Base-by-base conservation (phyloP, 2,797 vertebrate genomes). In the Rhinatrema bivittatum region DNA sequence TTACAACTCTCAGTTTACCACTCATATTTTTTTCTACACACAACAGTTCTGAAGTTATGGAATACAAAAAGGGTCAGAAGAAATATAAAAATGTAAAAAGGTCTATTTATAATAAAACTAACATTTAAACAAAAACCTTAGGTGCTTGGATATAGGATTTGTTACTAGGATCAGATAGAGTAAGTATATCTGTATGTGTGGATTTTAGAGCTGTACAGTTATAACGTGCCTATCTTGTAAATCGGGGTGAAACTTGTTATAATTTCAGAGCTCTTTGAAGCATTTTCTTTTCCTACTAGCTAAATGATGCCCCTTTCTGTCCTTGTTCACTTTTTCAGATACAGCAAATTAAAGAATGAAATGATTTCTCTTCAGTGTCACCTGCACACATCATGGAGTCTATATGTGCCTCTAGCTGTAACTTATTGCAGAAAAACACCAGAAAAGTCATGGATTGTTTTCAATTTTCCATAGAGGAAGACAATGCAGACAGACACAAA, bases 381-480 rank as follows among this genome's bases (percentile, higher is more conserved):
- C 24, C 14, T 18, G 21, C 10, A 16, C n/a, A n/a, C 5, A 37
- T 38, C n/a, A 1, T 34, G 29, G 39, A 54, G 27, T 13, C 27
- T 11, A 32, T 28, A 17, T 43, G 24, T 7, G 26, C 6, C 16
- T 51, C 24, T 35, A 42, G 46, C 36, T 53, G 31, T 39, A 34
- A 54, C 25, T 39, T 41, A 47, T 54, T 51, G 27, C 10, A 49
- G 56, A 23, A 56, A 48, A 50, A 33, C 10, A 51, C 12, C 25
- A 34, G 27, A 42, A 47, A 46, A 50, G 39, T 46, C 50, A 28
- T 15, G 27, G 30, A 28, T 18, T 18, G 4, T 38, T 65, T n/a
- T 62, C 41, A 42, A 36, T 56, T 61, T 62, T 24, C 15, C 15
- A 14, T 7, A 7, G 5, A 28, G 9, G 26, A 60, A 50, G 36